phyloP scores from a whole-genome alignment of 2,888 invertebrate genomes.

The Drosophila helvetica region DNA sequence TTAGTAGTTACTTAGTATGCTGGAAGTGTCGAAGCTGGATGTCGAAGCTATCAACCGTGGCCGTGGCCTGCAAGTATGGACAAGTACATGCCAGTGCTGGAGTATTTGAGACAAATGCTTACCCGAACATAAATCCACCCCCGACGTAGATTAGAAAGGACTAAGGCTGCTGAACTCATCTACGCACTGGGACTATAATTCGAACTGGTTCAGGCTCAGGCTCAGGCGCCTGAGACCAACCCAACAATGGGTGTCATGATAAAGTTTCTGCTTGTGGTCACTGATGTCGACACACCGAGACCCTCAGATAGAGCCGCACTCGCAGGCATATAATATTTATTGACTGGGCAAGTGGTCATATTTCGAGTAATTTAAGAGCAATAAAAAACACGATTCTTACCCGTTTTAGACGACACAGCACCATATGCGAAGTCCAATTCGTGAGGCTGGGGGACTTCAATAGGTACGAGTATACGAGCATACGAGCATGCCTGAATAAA shows the following conservation, averaged over 20 bases:
- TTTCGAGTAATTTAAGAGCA: constrained; percentile 58
- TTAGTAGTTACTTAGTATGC: neutral
- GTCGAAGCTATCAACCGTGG: neutral
- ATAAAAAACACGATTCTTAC: constrained; percentile 29
- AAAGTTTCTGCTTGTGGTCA: constrained; percentile 4
- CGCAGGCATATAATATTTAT: constrained; percentile 63
- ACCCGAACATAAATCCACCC: neutral
- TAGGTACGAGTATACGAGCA: neutral
- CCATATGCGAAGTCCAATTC: neutral
- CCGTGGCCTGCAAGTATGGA: neutral
- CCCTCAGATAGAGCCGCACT: neutral
- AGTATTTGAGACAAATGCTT: constrained; percentile 11
- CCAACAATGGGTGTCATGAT: neutral
- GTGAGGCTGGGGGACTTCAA: neutral
- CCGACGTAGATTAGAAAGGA: constrained; percentile 2
- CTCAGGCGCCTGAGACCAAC: neutral
- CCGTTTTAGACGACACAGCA: constrained; percentile 1
- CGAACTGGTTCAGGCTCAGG: neutral
- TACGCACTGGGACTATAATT: constrained; percentile 54
- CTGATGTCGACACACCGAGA: constrained; percentile 8
- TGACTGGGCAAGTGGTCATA: constrained; percentile 69
- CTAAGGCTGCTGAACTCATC: constrained; percentile 9
- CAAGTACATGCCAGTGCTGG: neutral
- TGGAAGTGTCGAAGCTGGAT: neutral
- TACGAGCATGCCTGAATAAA: neutral